Base-by-base conservation (phyloP, 2,797 vertebrate genomes). In the Hippocampus kuda region DNA sequence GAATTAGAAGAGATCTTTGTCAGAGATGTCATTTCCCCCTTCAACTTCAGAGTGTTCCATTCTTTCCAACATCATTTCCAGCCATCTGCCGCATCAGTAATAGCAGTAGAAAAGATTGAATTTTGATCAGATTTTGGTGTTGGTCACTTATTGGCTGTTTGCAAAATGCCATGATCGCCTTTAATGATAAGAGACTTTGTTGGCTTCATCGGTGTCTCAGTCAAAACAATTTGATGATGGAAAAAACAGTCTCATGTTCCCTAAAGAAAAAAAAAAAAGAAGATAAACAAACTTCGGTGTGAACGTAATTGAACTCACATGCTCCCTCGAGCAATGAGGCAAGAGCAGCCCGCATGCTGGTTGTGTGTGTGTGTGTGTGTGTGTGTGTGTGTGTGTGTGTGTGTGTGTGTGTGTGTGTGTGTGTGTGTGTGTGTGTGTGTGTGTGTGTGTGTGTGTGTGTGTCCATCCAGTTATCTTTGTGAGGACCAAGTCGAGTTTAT, bases 231-330 rank as follows among this genome's bases (percentile, higher is more conserved):
- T 38, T 20, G 18, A 65, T 44, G n/a, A 67, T 68, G 72, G 11
- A 5, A 75, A 71, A 76, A 68, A 16, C 18, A 30, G 56, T 27
- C 18, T 62, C 67, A 71, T 48, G 56, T 76, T 72, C 49, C 69
- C 42, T 30, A 12, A 75, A 74, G 62, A 79, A 70, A 71, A 38
- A 30, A n/a, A 30, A 34, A 38, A 38, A 76, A 75, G 42, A 74
- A 64, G 71, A 77, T 54, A 72, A 65, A 63, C 67, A 73, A 85
- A 79, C n/a, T 81, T 77, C 44, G 63, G 74, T 77, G 75, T 77
- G 76, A 73, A 68, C 68, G 78, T 85, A 81, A 86, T 85, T 81
- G 69, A 83, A 81, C 82, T 85, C 84, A 78, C 78, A 78, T 84
- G 81, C 71, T 77, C 65, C 74, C 73, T 71, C 65, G 51, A 85